Percentiles rank a stretch among this genome's conserved stretches.
These are phyloP conservation scores for Drosophila seguyi DNA, from an alignment of 1,140 invertebrate genomes.

Conservation along the genomic window DNA sequence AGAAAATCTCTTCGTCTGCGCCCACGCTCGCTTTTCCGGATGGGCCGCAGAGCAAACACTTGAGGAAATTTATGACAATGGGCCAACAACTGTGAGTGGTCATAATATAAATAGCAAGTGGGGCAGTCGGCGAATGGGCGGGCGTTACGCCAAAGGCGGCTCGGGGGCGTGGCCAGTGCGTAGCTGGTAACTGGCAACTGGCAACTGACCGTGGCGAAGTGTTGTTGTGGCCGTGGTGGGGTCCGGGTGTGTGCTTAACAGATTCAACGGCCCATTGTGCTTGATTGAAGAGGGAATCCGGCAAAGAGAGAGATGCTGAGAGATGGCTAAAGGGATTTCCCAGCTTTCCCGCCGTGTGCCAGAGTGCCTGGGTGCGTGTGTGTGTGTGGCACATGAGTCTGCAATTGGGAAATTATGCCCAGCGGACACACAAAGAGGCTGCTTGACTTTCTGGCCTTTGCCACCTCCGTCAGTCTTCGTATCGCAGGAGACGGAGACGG, in stretches of 20 bases:
- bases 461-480: conserved; percentile 20
- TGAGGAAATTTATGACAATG: conserved; percentile 81
- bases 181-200: conserved; percentile 59
- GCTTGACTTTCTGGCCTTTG: conserved; percentile 69
- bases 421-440: conserved; percentile 47
- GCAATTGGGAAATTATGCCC: conserved; percentile 79
- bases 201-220: conserved; percentile 73
- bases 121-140: conserved; percentile 57
- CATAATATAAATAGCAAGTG: conserved; percentile 82
- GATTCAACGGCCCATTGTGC: conserved; percentile 59
- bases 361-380: conserved; percentile 12
- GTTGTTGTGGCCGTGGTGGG: conserved; percentile 32
- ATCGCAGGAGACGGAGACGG: conserved; percentile 2
- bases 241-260: conserved; percentile 35
- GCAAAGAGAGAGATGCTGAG: conserved; percentile 28
- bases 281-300: conserved; percentile 68
- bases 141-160: conserved; percentile 13
- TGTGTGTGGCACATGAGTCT: conserved; percentile 65
- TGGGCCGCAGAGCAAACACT: conserved; percentile 71
- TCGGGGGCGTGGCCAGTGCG: conserved; percentile 49
- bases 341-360: conserved; percentile 11
- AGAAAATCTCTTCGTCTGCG: conserved; percentile 49
- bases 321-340: conserved; percentile 39
- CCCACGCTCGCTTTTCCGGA: conserved; percentile 32
- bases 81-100: conserved; percentile 79